A percentile compares a stretch with the other conserved stretches of the same genome.
These are phyloP conservation scores for Chaunax sp. DNA, from an alignment of 2,797 vertebrate genomes.

Conservation along the genomic window DNA sequence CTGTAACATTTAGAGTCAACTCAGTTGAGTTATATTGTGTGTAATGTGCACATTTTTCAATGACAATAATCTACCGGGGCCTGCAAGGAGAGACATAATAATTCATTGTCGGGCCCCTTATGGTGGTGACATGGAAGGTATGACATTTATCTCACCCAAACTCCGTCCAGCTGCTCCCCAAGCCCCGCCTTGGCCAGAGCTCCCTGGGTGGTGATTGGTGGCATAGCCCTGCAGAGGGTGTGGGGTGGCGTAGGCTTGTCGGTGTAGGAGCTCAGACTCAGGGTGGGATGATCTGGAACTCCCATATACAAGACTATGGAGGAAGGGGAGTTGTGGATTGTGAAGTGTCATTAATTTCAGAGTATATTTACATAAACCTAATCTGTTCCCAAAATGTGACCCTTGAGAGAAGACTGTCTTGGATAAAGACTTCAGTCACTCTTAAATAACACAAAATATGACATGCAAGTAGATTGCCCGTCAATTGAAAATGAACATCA, in stretches of 20 bases:
- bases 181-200: slow-evolving; percentile 88
- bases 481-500: slow-evolving; percentile 9
- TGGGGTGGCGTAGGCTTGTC: slow-evolving; percentile 94
- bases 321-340: slow-evolving; percentile 23
- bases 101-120: slow-evolving; percentile 68
- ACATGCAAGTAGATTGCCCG: slow-evolving; percentile 13
- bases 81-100: slow-evolving; percentile 54
- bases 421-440: not conserved
- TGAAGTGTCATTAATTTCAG: slow-evolving; percentile 59
- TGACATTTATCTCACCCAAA: slow-evolving; percentile 87
- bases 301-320: slow-evolving; percentile 91
- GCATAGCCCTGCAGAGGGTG: slow-evolving; percentile 97
- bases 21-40: slow-evolving; percentile 16
- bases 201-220: slow-evolving; percentile 96
- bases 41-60: slow-evolving; percentile 62
- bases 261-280: slow-evolving; percentile 94
- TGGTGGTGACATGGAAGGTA: slow-evolving; percentile 74
- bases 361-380: slow-evolving; percentile 54
- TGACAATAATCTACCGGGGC: slow-evolving; percentile 46
- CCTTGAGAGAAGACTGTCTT: slow-evolving; percentile 14
- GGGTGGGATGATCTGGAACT: slow-evolving; percentile 95
- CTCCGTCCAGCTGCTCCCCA: slow-evolving; percentile 88
- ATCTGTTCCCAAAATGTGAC: slow-evolving; percentile 45
- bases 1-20: slow-evolving; percentile 22
- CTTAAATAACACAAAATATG: slow-evolving; percentile 6